Base-by-base conservation (phyloP, 2,797 vertebrate species). In the Trachops cirrhosus region DNA sequence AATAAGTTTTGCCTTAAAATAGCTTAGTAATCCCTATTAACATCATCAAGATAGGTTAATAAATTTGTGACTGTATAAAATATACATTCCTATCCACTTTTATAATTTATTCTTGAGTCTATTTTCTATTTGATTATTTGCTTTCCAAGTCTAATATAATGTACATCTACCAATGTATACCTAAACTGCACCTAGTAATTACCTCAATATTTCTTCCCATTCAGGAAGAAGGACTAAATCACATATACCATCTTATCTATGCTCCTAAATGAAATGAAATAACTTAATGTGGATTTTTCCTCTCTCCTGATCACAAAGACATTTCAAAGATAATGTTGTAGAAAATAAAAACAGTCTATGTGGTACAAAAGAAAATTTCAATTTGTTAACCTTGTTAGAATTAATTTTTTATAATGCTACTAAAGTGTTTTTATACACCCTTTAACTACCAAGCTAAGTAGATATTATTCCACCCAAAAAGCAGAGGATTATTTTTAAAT, bases 281-380 rank as follows among this genome's bases (percentile, higher is more conserved):
- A 59, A 94, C 37, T 88, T 88, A 77, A 77, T 82, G 10, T 37
- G 26, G 12, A 2, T 67, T 62, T 94, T 93, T 52, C 34, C 29
- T 88, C 37, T 73, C 82, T 75, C 34, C 75, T 77, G 24, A 88
- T 80, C 12, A 83, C 32, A 57, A 82, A 91, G 46, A 73, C 46
- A 52, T 80, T 91, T 71, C 14, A 88, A 88, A 92, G 41, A 93
- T 74, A 96, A 94, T 86, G n/a, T 29, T 86, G 29, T 14, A 29
- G 37, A 70, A 87, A 59, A 96, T 80, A 79, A 85, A 92, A 70
- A 67, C 21, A 79, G 64, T 67, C 87, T 68, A 54, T 39, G 29
- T 48, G 29, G 16, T 70, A 39, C 26, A 94, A 91, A 59, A 89
- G 77, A 97, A 94, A 90, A 41, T 91, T 93, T 94, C 22, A 67